Evolutionary conservation across 2,888 invertebrate genomes (phyloP).

Genomic region (Rotaria magnacalcarata): DNA sequence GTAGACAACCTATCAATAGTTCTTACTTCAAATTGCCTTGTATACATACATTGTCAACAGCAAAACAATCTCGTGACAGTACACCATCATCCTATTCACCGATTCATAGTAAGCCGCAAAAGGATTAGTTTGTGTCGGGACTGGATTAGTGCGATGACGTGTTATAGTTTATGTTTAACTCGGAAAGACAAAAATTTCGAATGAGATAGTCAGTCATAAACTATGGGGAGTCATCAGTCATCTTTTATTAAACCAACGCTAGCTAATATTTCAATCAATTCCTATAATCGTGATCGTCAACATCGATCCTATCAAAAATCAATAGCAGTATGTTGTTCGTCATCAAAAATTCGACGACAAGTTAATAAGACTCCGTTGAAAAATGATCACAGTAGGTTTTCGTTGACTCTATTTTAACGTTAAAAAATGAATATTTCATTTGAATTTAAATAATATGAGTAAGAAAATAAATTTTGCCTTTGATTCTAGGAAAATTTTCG

Average conservation of each 20-base stretch:
- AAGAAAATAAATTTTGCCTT: neutral
- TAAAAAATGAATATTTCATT: no score
- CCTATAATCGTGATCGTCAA: neutral
- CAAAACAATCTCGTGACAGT: constrained; percentile 27
- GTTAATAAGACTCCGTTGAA: neutral
- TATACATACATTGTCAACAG: neutral
- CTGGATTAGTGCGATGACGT: neutral
- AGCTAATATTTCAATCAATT: neutral
- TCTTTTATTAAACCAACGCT: neutral
- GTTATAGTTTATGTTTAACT: neutral
- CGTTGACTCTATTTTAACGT: no score
- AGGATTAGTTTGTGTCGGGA: constrained; percentile 7
- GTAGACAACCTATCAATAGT: neutral
- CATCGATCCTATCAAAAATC: neutral
- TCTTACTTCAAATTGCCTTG: constrained; percentile 19
- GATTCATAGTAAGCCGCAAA: constrained; percentile 29
- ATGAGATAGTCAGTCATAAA: neutral
- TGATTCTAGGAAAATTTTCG: neutral
- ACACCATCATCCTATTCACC: constrained; percentile 21
- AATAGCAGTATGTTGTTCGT: neutral
- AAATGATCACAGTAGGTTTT: neutral
- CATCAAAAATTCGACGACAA: neutral
- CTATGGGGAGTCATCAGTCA: neutral
- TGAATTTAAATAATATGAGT: neutral
- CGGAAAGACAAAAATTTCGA: neutral